Evolutionary conservation across 1,140 invertebrate species (phyloP).

Genomic region (Hylyphantes graminicola): DNA sequence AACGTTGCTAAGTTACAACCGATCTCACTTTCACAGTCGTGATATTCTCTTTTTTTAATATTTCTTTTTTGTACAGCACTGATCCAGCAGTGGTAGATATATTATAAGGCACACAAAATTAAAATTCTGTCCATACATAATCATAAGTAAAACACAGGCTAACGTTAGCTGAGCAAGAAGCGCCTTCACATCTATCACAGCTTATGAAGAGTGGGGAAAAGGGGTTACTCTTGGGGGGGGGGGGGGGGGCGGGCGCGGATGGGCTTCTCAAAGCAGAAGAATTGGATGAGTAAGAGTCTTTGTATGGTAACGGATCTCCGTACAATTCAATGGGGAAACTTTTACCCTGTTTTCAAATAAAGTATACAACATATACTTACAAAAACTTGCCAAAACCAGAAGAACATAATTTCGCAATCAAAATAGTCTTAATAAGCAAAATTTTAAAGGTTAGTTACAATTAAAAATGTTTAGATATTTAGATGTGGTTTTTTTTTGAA

Average conservation of each 20-base stretch:
- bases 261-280: background rate
- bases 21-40: slow-evolving; percentile 20
- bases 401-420: no score
- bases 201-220: slow-evolving; percentile 25
- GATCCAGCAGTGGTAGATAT: slow-evolving; percentile 55
- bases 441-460: no score
- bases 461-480: no score
- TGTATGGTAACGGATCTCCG: background rate
- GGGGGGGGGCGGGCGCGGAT: no score
- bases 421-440: no score
- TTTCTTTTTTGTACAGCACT: slow-evolving; percentile 16
- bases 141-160: slow-evolving; percentile 29
- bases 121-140: slow-evolving; percentile 25
- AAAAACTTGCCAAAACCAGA: no score
- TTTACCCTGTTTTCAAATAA: background rate
- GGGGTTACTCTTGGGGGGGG: background rate
- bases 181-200: slow-evolving; percentile 46
- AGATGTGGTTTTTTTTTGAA: no score
- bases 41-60: background rate
- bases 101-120: slow-evolving; percentile 41
- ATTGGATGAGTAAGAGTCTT: background rate
- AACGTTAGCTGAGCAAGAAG: slow-evolving; percentile 13
- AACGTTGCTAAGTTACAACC: slow-evolving; percentile 32
- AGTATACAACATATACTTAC: background rate
- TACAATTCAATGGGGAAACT: no score